Evolutionary conservation across 2,888 invertebrate genomes (phyloP).

Genomic region (Congeria kusceri): DNA sequence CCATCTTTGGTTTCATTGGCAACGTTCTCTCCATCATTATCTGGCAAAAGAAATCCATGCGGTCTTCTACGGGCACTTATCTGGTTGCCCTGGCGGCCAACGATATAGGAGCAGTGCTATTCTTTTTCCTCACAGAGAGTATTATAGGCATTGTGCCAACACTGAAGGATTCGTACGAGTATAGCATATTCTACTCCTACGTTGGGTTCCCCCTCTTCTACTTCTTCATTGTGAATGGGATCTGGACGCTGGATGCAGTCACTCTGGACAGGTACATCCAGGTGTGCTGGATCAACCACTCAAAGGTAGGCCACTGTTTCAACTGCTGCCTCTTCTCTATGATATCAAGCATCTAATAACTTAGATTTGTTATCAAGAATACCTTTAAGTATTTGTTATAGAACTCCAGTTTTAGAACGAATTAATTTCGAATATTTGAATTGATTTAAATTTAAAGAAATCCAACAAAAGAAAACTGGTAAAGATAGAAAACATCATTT

Average conservation of each 20-base stretch:
- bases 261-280: conserved; percentile 79
- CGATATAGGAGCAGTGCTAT: conserved; percentile 69
- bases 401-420: no score
- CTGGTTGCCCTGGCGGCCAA: conserved; percentile 72
- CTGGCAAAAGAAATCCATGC: conserved; percentile 68
- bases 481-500: neutral
- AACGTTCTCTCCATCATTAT: conserved; percentile 73
- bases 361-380: no score
- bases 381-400: no score
- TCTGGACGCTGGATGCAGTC: conserved; percentile 80
- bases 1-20: conserved; percentile 73
- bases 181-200: conserved; percentile 71
- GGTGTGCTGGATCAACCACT: conserved; percentile 77
- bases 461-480: neutral
- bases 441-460: no score
- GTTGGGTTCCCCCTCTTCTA: conserved; percentile 76
- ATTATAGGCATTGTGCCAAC: conserved; percentile 57
- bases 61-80: conserved; percentile 71
- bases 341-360: no score
- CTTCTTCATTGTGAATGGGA: conserved; percentile 73
- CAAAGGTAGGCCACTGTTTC: conserved; percentile 60
- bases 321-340: no score
- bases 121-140: conserved; percentile 70
- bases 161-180: conserved; percentile 57
- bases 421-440: no score